Base-by-base conservation (phyloP, 2,797 vertebrate genomes). In the Psittacula echo region DNA sequence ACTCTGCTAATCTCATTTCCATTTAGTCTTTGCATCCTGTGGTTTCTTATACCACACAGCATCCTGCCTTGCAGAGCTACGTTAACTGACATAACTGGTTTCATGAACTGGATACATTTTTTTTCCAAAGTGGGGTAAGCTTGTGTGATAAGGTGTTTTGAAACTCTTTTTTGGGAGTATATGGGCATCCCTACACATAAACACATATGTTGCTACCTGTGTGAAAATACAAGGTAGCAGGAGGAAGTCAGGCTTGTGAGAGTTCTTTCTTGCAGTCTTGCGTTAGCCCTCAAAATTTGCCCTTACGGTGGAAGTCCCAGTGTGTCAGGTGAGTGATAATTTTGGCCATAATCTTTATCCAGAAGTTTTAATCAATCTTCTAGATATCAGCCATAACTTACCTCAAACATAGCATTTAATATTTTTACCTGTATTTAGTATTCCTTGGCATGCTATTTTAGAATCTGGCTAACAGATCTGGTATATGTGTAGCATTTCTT, bases 1-100 rank as follows among this genome's bases (percentile, higher is more conserved):
- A 71, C 29, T 12, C 37, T 54, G 66, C 68, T 92, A 91, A 95
- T 93, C 66, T 89, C 20, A 95, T 95, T 94, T 95, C 85, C 53
- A 89, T 95, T 84, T 82, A 74, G 50, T 62, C 23, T 81, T 91
- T 90, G 32, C 23, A 84, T 86, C 45, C 58, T 77, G 3, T 29
- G 14, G 10, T 17, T 78, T 77, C 60, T 81, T 84, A 27, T 34
- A 60, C 10, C 7, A 65, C 19, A 7, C 22, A 80, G 6, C 37
- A 53, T 80, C 20, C 44, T 83, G n/a, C 11, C 48, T 93, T 93
- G 44, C 78, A 64, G 54, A 87, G 37, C 34, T 32, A 15, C 47
- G 41, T 73, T 70, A 87, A 72, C 41, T 8, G 48, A 41, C 6
- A 6, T n/a, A 89, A 34, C 56, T 58, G 54, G n/a, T 34, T 58